Percentiles rank a stretch among this genome's conserved stretches.
Evolutionary conservation across 2,888 invertebrate species (phyloP).

Genomic region (Mactromeris polynyma): DNA sequence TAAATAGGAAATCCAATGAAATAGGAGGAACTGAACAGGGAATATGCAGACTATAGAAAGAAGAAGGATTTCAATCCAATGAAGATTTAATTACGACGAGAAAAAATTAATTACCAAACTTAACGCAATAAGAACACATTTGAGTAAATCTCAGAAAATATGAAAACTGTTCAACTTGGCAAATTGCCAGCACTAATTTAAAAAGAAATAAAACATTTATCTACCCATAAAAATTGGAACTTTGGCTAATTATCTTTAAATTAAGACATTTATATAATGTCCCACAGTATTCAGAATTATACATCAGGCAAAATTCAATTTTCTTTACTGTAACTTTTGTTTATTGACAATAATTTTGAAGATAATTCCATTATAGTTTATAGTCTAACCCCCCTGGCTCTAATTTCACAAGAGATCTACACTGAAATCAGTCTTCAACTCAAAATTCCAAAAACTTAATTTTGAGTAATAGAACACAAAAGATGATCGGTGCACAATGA

Average conservation of each 20-base stretch:
- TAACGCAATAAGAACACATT: background rate
- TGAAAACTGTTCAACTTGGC: background rate
- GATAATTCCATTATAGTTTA: too few relatives aligned
- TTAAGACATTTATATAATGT: background rate
- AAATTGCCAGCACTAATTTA: background rate
- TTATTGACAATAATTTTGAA: too few relatives aligned
- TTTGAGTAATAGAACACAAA: too few relatives aligned
- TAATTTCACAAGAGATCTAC: too few relatives aligned
- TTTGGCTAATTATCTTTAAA: background rate
- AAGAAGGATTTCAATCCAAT: background rate
- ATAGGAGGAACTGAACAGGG: slow-evolving; percentile 27
- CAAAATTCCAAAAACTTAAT: too few relatives aligned
- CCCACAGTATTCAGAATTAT: too few relatives aligned
- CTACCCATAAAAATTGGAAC: background rate
- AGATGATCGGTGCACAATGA: too few relatives aligned
- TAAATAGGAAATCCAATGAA: slow-evolving; percentile 47
- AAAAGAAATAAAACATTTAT: background rate
- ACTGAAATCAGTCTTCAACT: too few relatives aligned
- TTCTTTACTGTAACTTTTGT: too few relatives aligned
- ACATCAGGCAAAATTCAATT: too few relatives aligned
- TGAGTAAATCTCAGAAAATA: background rate
- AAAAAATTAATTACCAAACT: slow-evolving; percentile 5
- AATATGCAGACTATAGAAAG: background rate
- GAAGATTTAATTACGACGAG: background rate
- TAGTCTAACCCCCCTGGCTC: too few relatives aligned